Evolutionary conservation across 2,888 invertebrate species (phyloP), one percentile per base, ranked within the genome.

Genomic region (Apodemia mormo): DNA sequence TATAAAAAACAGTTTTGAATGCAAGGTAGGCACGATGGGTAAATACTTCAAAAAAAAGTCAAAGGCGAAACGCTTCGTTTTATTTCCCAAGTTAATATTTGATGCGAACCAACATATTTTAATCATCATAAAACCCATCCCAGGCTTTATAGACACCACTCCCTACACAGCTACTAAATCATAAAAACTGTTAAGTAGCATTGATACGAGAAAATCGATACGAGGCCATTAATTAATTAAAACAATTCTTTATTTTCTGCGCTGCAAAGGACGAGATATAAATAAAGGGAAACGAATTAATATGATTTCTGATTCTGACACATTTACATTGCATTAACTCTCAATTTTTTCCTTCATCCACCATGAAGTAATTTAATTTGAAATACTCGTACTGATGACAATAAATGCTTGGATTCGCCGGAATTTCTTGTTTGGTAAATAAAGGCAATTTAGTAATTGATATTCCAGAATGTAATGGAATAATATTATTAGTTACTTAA

Each of bases 291-390:
- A 37, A 64, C 64, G n/a, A 64, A 64, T 64, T 33, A 37, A n/a
- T 64, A 61, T 8, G 14, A 54, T 33, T 61, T 64, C 64, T 64
- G 64, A 64, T 33, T 64, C 14, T 64, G 64, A 64, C 64, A 64
- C 64, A 37, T 37, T 64, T 64, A 64, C 64, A 37, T 37, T 64
- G 64, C 64, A 64, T 76, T 85, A 85, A 83, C 84, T 85, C 56
- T 43, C 90, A 87, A 85, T 89, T 89, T 88, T 80, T 82, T 83
- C 86, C 88, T 88, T 90, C 89, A 90, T 83, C 85, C 81, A 82
- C 86, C 85, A 86, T 87, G 86, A 86, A 90, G 87, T 88, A 73
- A 90, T 88, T 90, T 88, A 90, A 92, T 91, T 89, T 89, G 85
- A 89, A 90, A 85, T 87, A 87, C 22, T 22, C 22, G 22, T 22